These are phyloP conservation scores for Phalacrocorax pelagicus DNA, from an alignment of 2,113 vertebrate species.

Conservation along the genomic window DNA sequence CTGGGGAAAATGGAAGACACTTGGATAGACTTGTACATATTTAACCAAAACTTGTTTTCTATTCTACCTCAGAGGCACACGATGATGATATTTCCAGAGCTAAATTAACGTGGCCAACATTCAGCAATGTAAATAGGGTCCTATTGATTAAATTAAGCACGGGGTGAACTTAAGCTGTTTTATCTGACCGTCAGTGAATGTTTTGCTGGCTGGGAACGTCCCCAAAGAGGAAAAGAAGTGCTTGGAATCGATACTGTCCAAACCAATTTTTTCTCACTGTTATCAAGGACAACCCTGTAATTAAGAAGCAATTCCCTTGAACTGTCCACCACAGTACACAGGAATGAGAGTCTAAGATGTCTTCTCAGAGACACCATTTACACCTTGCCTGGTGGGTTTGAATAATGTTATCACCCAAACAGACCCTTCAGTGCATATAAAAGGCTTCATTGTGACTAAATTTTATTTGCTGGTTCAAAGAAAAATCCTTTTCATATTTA, in stretches of 20 bases:
- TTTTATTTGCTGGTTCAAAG: neutral
- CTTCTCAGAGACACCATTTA: neutral
- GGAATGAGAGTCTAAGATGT: conserved; percentile 40
- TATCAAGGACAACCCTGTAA: conserved; percentile 81
- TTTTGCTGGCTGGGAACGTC: conserved; percentile 75
- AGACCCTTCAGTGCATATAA: neutral
- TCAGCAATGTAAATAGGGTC: conserved; percentile 77
- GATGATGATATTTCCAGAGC: conserved; percentile 71
- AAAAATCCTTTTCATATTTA: neutral
- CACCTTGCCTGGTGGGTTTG: neutral
- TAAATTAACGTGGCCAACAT: conserved; percentile 77
- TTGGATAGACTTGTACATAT: neutral
- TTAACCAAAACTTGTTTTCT: conserved; percentile 41
- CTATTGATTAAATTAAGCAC: conserved; percentile 81
- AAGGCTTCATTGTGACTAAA: neutral
- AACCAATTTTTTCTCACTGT: conserved; percentile 74
- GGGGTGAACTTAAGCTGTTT: conserved; percentile 74
- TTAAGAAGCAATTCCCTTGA: conserved; percentile 82
- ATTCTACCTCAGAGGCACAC: conserved; percentile 23
- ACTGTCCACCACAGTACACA: conserved; percentile 61
- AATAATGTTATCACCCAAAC: neutral
- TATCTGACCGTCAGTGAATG: conserved; percentile 70
- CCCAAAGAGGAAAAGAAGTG: conserved; percentile 78
- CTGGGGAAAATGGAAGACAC: neutral
- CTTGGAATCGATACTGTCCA: conserved; percentile 83